Evolutionary conservation across 2,888 invertebrate species (phyloP).

Genomic region (Amphimallon solstitiale): DNA sequence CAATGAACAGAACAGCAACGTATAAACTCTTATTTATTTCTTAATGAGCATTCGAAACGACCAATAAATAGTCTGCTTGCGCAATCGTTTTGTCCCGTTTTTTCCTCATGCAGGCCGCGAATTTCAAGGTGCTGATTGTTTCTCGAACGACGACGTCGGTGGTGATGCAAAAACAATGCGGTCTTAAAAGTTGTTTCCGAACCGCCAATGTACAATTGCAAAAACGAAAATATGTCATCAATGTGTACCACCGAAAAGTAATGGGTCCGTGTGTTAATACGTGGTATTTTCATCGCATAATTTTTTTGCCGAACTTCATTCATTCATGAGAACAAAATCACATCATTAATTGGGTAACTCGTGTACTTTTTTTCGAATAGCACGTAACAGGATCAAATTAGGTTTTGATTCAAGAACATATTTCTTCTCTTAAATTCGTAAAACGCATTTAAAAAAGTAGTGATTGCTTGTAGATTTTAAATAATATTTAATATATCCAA

Average conservation of each 20-base stretch:
- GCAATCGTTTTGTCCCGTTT: not conserved
- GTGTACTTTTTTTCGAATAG: no score
- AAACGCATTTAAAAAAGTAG: no score
- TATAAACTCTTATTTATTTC: slow-evolving; percentile 26
- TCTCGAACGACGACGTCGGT: not conserved
- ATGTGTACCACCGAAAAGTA: not conserved
- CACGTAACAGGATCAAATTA: no score
- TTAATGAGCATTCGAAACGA: slow-evolving; percentile 19
- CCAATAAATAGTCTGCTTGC: slow-evolving; percentile 5
- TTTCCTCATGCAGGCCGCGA: not conserved
- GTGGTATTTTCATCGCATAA: slow-evolving; percentile 21
- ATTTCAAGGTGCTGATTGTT: slow-evolving; percentile 31
- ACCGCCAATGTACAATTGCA: not conserved
- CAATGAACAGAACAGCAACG: not conserved
- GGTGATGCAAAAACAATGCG: not conserved
- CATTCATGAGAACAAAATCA: slow-evolving; percentile 4
- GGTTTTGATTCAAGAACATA: no score
- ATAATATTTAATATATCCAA: no score
- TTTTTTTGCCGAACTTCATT: slow-evolving; percentile 16
- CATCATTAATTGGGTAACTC: no score
- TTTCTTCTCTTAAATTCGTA: no score
- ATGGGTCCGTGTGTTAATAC: not conserved
- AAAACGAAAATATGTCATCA: not conserved
- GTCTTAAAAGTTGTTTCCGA: no score
- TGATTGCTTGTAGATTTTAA: no score